phyloP scores from a whole-genome alignment of 92 coral and sea anemone genomes.

The Umimayanthus kanabou region DNA sequence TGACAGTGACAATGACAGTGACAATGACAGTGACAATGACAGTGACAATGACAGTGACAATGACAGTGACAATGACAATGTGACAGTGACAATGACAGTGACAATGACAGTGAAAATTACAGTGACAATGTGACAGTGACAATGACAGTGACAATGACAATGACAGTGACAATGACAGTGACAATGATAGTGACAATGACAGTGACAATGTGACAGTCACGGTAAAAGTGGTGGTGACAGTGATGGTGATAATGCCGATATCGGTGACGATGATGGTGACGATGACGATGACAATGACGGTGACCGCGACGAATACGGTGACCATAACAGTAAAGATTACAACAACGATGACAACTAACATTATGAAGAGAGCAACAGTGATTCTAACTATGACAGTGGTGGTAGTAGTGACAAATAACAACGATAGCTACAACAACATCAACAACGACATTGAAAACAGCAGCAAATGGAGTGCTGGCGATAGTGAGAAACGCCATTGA shows the following conservation, averaged over 20 bases:
- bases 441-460: background rate
- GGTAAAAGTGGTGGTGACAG: background rate
- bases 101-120: too few species aligned
- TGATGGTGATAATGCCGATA: background rate
- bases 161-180: background rate
- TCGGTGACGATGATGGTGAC: background rate
- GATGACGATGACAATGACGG: background rate
- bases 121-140: too few species aligned
- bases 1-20: too few species aligned
- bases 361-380: background rate
- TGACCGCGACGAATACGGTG: background rate
- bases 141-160: background rate
- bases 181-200: background rate
- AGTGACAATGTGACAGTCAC: background rate
- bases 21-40: too few species aligned
- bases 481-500: background rate
- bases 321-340: background rate
- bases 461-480: background rate
- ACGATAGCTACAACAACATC: background rate
- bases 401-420: background rate
- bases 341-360: background rate
- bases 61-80: too few species aligned
- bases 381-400: background rate
- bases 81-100: too few species aligned
- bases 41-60: too few species aligned